Evolutionary conservation across 1,140 invertebrate species (phyloP).

Genomic region (Calephelis virginiensis): DNA sequence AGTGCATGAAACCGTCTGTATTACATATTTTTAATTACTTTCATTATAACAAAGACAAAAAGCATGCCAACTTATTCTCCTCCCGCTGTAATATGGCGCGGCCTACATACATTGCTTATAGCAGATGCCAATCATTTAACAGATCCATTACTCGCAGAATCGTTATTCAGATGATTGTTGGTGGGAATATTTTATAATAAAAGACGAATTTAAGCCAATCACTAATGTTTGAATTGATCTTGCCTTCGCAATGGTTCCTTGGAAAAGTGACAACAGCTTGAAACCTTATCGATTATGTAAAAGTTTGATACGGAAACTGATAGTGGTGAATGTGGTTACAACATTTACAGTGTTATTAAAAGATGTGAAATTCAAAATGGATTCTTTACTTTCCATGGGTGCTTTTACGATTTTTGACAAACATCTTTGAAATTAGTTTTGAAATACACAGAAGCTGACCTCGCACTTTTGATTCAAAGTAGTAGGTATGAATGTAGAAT

Average conservation of each 20-base stretch:
- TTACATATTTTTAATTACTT: too few relatives aligned
- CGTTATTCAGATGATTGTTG: conserved; percentile 12
- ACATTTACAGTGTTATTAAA: too few relatives aligned
- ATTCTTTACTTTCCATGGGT: too few relatives aligned
- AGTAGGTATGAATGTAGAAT: too few relatives aligned
- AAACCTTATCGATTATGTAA: background rate
- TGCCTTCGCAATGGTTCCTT: background rate
- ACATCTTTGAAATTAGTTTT: too few relatives aligned
- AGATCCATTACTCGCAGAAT: conserved; percentile 6
- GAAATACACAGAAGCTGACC: too few relatives aligned
- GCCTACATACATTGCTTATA: background rate
- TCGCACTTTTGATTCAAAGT: too few relatives aligned
- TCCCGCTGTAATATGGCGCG: background rate
- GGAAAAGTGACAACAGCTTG: background rate
- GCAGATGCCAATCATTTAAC: conserved; percentile 5
- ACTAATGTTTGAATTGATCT: conserved; percentile 3
- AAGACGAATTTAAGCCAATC: conserved; percentile 13
- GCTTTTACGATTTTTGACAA: too few relatives aligned
- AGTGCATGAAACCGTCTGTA: too few relatives aligned
- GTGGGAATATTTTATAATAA: conserved; percentile 11
- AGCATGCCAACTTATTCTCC: background rate
- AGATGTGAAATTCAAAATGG: too few relatives aligned
- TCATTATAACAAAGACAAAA: background rate
- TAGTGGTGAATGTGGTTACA: background rate
- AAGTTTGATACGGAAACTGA: background rate